A percentile compares a stretch with the other conserved stretches of the same genome.
Conservation (phyloP, 2,888 invertebrate species). For the Noctua janthina region DNA sequence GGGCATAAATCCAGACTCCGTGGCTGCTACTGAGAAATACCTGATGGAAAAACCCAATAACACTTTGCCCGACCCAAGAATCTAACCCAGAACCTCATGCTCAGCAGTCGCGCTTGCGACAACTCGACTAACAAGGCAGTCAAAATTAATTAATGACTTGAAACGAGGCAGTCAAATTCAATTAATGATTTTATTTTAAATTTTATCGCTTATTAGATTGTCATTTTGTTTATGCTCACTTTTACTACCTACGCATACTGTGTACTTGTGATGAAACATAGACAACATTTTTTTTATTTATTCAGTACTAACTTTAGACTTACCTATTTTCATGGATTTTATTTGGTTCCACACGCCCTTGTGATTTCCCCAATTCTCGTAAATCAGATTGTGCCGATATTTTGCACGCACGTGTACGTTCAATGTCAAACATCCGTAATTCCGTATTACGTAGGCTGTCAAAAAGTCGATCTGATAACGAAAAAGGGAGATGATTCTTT, state of each 20-base stretch:
- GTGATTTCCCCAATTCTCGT: constrained; percentile 1
- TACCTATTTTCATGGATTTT: not conserved
- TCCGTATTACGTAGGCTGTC: not conserved
- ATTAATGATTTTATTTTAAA: not conserved
- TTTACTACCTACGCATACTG: not conserved
- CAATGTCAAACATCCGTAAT: constrained; percentile 10
- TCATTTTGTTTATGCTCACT: too few species aligned
- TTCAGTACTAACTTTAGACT: not conserved
- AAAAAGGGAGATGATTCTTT: not conserved
- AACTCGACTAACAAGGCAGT: too few species aligned
- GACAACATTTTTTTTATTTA: not conserved
- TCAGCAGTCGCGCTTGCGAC: too few species aligned
- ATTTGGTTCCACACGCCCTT: not conserved
- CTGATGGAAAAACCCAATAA: too few species aligned
- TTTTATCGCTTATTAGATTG: too few species aligned
- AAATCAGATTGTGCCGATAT: constrained; percentile 18
- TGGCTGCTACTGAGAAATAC: too few species aligned
- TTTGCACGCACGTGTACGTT: constrained; percentile 21
- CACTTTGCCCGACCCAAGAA: too few species aligned
- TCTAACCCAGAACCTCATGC: too few species aligned
- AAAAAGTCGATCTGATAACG: not conserved
- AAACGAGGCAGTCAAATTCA: too few species aligned
- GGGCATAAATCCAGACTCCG: too few species aligned
- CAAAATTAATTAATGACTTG: too few species aligned
- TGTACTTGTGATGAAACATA: too few species aligned